Evolutionary conservation across 2,888 invertebrate genomes (phyloP).

Genomic region (Chymomyza fuscimana): DNA sequence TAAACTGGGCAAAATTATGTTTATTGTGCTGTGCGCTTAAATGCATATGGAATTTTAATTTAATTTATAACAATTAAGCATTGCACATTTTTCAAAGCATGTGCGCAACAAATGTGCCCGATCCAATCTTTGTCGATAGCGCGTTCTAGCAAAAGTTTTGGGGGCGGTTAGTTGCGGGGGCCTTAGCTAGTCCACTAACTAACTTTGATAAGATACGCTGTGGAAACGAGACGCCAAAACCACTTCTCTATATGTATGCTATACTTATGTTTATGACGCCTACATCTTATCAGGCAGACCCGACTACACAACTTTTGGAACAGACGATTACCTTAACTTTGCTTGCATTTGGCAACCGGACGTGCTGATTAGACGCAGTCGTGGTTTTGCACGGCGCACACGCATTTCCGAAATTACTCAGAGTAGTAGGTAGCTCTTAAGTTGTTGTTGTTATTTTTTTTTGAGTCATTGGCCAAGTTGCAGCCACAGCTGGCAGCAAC

Average conservation of each 20-base stretch:
- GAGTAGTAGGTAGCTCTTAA: neutral
- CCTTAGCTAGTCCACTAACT: conserved; percentile 34
- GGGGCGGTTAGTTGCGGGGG: neutral
- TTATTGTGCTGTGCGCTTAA: conserved; percentile 3
- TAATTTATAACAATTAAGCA: conserved; percentile 26
- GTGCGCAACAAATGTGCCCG: conserved; percentile 19
- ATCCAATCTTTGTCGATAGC: neutral
- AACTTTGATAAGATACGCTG: conserved; percentile 61
- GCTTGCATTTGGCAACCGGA: conserved; percentile 38
- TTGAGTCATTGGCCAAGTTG: conserved; percentile 47
- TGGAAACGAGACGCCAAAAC: neutral
- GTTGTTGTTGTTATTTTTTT: conserved; percentile 32
- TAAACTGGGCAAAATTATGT: conserved; percentile 39
- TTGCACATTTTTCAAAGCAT: conserved; percentile 34
- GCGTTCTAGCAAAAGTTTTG: neutral
- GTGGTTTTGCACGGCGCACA: conserved; percentile 3
- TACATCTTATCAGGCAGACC: conserved; percentile 32
- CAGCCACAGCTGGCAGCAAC: neutral
- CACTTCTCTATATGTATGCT: neutral
- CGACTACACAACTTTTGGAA: neutral
- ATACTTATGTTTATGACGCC: conserved; percentile 40
- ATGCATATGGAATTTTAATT: conserved; percentile 31
- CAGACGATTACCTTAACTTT: neutral
- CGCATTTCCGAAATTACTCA: conserved; percentile 53
- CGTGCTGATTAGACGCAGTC: conserved; percentile 34